Percentiles rank a stretch among this genome's conserved stretches.
Conservation (phyloP, 2,888 invertebrate genomes). For the Lamellibrachia columna region DNA sequence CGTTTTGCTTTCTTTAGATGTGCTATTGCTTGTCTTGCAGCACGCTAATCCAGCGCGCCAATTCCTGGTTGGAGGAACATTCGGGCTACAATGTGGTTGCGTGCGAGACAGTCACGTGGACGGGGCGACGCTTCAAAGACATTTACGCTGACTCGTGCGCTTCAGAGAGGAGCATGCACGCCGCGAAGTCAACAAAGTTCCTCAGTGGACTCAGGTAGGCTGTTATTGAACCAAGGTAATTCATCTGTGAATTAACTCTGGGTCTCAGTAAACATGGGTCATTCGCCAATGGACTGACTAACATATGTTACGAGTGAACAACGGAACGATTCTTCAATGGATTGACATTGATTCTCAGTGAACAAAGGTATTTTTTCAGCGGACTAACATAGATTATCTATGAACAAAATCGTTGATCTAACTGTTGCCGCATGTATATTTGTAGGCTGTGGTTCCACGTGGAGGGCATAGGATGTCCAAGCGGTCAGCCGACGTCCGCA, state of each 20-base stretch:
- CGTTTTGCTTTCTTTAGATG: background rate
- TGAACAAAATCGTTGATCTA: too few species aligned
- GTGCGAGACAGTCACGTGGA: conserved; percentile 47
- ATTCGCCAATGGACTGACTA: too few species aligned
- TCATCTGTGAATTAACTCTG: too few species aligned
- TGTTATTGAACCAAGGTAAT: background rate
- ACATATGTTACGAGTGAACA: too few species aligned
- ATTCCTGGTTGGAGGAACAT: conserved; percentile 44
- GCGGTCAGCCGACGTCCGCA: conserved; percentile 19
- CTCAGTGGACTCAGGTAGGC: conserved; percentile 40
- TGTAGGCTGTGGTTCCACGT: conserved; percentile 42
- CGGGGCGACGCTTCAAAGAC: conserved; percentile 34
- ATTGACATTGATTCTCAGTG: background rate
- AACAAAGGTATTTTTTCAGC: background rate
- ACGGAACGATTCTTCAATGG: background rate
- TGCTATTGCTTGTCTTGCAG: conserved; percentile 29
- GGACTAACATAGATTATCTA: background rate
- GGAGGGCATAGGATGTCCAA: conserved; percentile 36
- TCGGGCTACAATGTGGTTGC: conserved; percentile 35
- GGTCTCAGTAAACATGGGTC: too few species aligned
- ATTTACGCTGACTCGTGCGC: conserved; percentile 42
- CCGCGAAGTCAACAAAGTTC: conserved; percentile 27
- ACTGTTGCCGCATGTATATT: background rate
- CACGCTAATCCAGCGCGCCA: conserved; percentile 41
- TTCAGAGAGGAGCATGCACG: conserved; percentile 33